Conservation (phyloP, 2,113 vertebrate species). For the Lethenteron reissneri region DNA sequence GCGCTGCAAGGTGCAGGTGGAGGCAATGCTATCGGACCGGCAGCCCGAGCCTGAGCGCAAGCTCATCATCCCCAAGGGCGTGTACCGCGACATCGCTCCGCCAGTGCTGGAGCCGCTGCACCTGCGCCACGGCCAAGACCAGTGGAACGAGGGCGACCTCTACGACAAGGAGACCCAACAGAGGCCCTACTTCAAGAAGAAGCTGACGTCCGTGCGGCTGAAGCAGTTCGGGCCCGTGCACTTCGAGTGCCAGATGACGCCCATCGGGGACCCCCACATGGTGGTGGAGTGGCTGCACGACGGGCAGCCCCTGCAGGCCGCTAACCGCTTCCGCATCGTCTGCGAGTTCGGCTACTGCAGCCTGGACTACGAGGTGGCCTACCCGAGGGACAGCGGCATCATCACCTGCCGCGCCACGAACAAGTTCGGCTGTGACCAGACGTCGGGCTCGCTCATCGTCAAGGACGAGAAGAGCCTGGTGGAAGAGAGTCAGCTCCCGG, state of each 20-base stretch:
- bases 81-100: constrained; percentile 82
- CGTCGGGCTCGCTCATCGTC: constrained; percentile 70
- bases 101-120: constrained; percentile 87
- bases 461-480: constrained; percentile 96
- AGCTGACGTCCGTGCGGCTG: constrained; percentile 62
- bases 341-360: constrained; percentile 95
- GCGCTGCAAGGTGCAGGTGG: constrained; percentile 81
- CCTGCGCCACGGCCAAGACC: constrained; percentile 76
- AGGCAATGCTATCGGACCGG: constrained; percentile 29
- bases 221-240: constrained; percentile 69
- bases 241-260: constrained; percentile 78
- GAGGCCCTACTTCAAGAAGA: constrained; percentile 89
- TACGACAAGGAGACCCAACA: constrained; percentile 95
- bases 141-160: constrained; percentile 93
- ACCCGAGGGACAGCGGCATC: constrained; percentile 73
- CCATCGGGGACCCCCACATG: constrained; percentile 87
- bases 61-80: constrained; percentile 71
- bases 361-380: constrained; percentile 67
- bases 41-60: constrained; percentile 63
- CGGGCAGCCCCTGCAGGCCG: constrained; percentile 66
- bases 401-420: constrained; percentile 83
- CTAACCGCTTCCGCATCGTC: constrained; percentile 78
- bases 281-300: constrained; percentile 84
- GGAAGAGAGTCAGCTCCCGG: constrained; percentile 69
- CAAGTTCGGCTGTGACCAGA: constrained; percentile 73